phyloP scores from a whole-genome alignment of 2,113 vertebrate genomes.

The Spilogale gracilis region DNA sequence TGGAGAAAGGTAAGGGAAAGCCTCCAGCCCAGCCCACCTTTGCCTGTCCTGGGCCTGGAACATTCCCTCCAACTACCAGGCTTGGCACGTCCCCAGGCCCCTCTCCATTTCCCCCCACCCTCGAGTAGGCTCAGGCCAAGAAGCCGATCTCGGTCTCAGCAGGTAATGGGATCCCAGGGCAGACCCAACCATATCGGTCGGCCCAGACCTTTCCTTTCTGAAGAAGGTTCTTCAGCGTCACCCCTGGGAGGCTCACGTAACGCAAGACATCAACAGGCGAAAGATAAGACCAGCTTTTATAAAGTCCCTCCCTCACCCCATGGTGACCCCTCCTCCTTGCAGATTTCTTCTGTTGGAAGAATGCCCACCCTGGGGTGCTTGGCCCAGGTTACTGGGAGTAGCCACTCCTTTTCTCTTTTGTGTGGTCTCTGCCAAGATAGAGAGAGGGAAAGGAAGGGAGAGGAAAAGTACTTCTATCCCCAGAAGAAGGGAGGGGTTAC shows the following conservation, averaged over 20 bases:
- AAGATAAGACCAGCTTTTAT: slow-evolving; percentile 79
- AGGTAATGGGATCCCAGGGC: slow-evolving; percentile 81
- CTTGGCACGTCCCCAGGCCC: neutral
- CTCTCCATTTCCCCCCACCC: neutral
- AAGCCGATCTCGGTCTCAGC: slow-evolving; percentile 72
- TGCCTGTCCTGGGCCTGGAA: neutral
- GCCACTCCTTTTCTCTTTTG: neutral
- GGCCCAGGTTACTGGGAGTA: neutral
- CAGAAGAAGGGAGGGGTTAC: neutral
- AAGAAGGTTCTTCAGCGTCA: slow-evolving; percentile 85
- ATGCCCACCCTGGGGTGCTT: slow-evolving; percentile 46
- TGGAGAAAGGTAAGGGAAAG: neutral
- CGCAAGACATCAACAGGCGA: slow-evolving; percentile 79
- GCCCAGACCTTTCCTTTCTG: slow-evolving; percentile 86
- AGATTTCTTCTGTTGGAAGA: slow-evolving; percentile 69
- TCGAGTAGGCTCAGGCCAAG: slow-evolving; percentile 41
- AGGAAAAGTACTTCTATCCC: neutral
- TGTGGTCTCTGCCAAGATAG: neutral
- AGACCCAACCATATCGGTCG: slow-evolving; percentile 83
- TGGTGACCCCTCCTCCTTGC: slow-evolving; percentile 7
- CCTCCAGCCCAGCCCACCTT: neutral
- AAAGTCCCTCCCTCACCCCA: slow-evolving; percentile 62
- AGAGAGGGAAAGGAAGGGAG: neutral
- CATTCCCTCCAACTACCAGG: neutral
- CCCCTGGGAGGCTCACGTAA: slow-evolving; percentile 86